A percentile compares a stretch with the other conserved stretches of the same genome.
These are phyloP conservation scores for Sycophila sp. DNA, from an alignment of 1,140 invertebrate species.

Conservation along the genomic window DNA sequence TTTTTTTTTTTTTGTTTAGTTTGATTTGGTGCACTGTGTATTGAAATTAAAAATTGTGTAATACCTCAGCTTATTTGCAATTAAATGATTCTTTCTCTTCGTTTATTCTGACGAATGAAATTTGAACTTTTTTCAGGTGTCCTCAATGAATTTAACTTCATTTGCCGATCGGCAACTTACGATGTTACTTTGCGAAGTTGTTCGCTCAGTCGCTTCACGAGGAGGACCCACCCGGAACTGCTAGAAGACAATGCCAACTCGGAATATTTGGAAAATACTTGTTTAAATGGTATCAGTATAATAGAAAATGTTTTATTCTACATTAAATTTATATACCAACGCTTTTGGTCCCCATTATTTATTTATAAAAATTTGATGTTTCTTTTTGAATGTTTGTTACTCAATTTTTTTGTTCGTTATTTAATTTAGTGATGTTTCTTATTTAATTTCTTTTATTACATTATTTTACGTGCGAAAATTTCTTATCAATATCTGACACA, in stretches of 20 bases:
- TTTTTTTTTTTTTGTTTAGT: no score
- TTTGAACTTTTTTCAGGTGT: conserved; percentile 69
- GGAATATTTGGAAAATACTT: conserved; percentile 92
- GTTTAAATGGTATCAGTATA: conserved; percentile 85
- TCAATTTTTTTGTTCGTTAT: no score
- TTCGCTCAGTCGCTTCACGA: conserved; percentile 81
- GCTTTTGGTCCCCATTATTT: background rate
- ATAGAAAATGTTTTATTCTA: no score
- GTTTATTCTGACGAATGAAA: no score
- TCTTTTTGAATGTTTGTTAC: no score
- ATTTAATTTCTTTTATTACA: no score
- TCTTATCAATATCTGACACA: no score
- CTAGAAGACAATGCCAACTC: conserved; percentile 85
- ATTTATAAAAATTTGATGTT: background rate
- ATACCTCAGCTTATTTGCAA: background rate
- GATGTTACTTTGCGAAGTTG: conserved; percentile 81
- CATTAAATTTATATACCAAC: no score
- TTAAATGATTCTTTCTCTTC: background rate
- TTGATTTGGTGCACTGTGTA: no score
- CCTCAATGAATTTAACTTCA: conserved; percentile 86
- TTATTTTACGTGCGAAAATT: no score
- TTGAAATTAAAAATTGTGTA: no score
- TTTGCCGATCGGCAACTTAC: conserved; percentile 87
- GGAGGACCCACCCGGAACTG: conserved; percentile 84
- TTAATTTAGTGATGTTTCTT: no score